phyloP scores from a whole-genome alignment of 1,140 invertebrate species.

The Anthonomus grandis region DNA sequence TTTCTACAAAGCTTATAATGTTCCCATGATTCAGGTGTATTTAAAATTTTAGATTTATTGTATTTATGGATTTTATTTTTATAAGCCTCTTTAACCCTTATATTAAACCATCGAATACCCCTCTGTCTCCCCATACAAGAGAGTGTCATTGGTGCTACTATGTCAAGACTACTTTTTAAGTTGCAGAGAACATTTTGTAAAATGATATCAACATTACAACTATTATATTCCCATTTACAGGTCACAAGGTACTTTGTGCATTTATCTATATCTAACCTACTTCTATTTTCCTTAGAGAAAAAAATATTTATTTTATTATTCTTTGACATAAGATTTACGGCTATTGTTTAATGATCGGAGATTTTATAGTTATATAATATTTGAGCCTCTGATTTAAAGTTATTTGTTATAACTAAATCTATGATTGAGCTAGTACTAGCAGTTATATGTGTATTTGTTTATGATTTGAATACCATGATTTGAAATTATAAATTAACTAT shows the following conservation, averaged over 20 bases:
- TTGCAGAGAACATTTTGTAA: neutral
- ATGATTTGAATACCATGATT: too few relatives aligned
- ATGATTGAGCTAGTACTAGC: neutral
- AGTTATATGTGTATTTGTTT: neutral
- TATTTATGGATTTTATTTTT: constrained; percentile 5
- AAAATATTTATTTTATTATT: neutral
- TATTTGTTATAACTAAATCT: constrained; percentile 1
- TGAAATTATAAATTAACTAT: too few relatives aligned
- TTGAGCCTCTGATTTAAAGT: neutral
- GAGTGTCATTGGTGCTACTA: neutral
- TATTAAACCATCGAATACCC: neutral
- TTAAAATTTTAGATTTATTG: too few relatives aligned
- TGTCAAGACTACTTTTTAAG: neutral
- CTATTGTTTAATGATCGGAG: neutral
- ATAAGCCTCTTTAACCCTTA: neutral
- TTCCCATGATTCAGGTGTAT: too few relatives aligned
- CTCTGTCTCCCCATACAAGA: neutral
- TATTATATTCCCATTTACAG: constrained; percentile 4
- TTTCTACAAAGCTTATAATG: too few relatives aligned
- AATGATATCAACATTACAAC: neutral
- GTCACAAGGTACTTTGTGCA: neutral
- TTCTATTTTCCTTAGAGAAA: neutral
- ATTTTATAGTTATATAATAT: neutral
- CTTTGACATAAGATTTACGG: neutral
- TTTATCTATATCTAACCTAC: constrained; percentile 4